Conservation (phyloP, 1,140 invertebrate species). For the Linepithema humile region DNA sequence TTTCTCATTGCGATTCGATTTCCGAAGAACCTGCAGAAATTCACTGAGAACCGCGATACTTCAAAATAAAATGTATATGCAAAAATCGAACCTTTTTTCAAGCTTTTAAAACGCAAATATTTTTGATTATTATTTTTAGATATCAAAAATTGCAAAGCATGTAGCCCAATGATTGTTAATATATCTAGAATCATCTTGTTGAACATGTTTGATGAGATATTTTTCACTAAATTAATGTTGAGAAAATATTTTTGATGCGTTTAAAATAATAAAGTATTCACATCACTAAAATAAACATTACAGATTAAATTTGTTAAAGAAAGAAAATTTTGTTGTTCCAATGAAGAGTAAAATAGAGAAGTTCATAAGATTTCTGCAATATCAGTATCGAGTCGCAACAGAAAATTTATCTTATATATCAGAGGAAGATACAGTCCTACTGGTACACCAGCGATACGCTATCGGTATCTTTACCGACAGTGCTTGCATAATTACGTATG, state of each 20-base stretch:
- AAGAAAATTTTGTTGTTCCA: neutral
- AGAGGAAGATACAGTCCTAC: neutral
- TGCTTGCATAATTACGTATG: neutral
- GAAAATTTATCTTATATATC: neutral
- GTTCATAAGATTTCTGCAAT: neutral
- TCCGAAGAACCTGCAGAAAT: slow-evolving; percentile 20
- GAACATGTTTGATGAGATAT: no score
- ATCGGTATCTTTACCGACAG: slow-evolving; percentile 30
- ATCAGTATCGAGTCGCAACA: neutral
- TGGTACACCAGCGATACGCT: no score
- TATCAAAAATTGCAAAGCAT: neutral
- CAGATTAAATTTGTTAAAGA: neutral
- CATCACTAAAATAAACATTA: neutral
- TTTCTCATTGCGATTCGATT: slow-evolving; percentile 46
- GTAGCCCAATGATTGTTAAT: no score
- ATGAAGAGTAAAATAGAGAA: neutral
- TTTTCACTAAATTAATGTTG: neutral
- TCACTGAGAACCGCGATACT: neutral
- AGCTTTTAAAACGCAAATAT: neutral
- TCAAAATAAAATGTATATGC: neutral
- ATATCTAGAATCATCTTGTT: neutral
- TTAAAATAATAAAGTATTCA: neutral
- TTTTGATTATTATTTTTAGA: neutral
- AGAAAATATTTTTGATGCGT: neutral
- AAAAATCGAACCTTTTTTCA: neutral